Conservation (phyloP, 1,140 invertebrate genomes). For the Pseudobourletiella spinata region DNA sequence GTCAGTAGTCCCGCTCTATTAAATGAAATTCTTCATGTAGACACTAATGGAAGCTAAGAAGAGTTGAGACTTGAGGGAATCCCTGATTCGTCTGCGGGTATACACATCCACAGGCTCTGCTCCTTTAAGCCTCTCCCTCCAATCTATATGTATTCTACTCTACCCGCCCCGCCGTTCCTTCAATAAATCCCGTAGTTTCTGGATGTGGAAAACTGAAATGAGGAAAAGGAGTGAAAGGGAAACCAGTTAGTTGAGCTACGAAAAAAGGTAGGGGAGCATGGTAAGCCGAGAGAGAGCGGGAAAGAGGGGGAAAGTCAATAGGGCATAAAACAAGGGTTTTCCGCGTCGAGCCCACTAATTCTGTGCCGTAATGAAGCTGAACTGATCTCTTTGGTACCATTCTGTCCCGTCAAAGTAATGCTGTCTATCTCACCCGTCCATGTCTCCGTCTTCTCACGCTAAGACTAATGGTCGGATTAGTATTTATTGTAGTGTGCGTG, state of each 20-base stretch:
- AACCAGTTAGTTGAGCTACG: not conserved
- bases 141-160: too few species aligned
- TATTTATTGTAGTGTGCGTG: not conserved
- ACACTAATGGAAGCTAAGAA: not conserved
- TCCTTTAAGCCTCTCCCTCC: too few species aligned
- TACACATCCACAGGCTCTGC: too few species aligned
- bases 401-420: conserved; percentile 9
- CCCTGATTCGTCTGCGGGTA: not conserved
- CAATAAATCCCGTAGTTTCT: too few species aligned
- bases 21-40: not conserved
- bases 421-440: conserved; percentile 16
- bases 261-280: conserved; percentile 4
- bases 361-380: conserved; percentile 19
- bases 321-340: conserved; percentile 21
- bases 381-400: conserved; percentile 20
- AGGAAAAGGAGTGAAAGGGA: conserved; percentile 6
- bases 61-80: not conserved
- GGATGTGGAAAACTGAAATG: too few species aligned
- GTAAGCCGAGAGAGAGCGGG: too few species aligned
- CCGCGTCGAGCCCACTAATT: conserved; percentile 17
- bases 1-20: not conserved
- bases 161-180: too few species aligned
- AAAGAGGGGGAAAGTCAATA: conserved; percentile 16
- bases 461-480: not conserved
- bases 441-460: conserved; percentile 5